Conservation (phyloP, 1,140 invertebrate species). For the Macrotrachela quadricornifera region DNA sequence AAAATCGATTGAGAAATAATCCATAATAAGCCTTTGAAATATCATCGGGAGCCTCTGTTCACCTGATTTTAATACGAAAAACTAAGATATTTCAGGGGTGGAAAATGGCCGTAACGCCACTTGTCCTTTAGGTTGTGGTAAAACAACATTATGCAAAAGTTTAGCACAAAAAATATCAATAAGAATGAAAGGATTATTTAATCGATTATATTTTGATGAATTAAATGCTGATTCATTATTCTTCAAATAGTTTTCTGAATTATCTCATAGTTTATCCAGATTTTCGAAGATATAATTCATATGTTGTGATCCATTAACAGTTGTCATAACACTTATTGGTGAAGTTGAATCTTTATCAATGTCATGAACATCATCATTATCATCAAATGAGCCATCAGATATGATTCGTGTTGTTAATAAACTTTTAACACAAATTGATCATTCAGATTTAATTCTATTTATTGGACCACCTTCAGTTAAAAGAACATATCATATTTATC, state of each 20-base stretch:
- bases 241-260: slow-evolving; percentile 97
- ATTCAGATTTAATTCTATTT: slow-evolving; percentile 69
- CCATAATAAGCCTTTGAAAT: no score
- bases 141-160: slow-evolving; percentile 83
- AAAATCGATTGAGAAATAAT: no score
- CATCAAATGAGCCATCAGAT: slow-evolving; percentile 69
- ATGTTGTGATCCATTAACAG: no score
- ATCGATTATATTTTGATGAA: slow-evolving; percentile 34
- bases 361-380: slow-evolving; percentile 43
- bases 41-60: no score
- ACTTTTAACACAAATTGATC: slow-evolving; percentile 73
- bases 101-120: no score
- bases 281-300: no score
- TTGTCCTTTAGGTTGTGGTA: slow-evolving; percentile 74
- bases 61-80: no score
- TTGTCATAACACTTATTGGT: neutral
- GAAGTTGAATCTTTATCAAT: slow-evolving; percentile 71
- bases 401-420: slow-evolving; percentile 86
- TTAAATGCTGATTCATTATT: slow-evolving; percentile 92
- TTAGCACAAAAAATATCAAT: slow-evolving; percentile 76
- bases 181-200: slow-evolving; percentile 38
- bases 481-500: slow-evolving; percentile 61
- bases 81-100: no score
- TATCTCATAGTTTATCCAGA: no score
- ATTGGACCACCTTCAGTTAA: slow-evolving; percentile 54